Evolutionary conservation across 2,113 vertebrate genomes (phyloP), one percentile per base, ranked within the genome.

Genomic region (Butastur rufipennis): DNA sequence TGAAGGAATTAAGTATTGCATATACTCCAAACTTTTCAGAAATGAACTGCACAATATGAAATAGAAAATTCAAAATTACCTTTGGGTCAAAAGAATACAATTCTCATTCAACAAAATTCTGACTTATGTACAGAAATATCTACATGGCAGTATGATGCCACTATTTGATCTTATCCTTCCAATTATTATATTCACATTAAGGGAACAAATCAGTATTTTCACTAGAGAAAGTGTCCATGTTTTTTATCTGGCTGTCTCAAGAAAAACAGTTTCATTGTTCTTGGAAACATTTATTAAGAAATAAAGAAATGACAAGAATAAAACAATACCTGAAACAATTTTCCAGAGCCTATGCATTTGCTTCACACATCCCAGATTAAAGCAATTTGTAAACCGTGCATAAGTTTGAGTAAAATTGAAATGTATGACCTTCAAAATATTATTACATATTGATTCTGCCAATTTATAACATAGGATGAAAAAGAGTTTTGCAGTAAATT

Each of bases 371-470:
- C 15, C 21, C 27, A 32, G 11, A 84, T 71, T 80, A 92, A 86
- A 87, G 53, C 45, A 48, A 68, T 94, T 82, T 92, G 52, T 88
- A 91, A 70, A n/a, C 31, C 70, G 23, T 61, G 65, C 53, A 27
- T 31, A 74, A 66, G 14, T 65, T 40, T 58, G 56, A 71, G n/a
- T 42, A 27, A 78, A 94, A 94, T 77, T 92, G 61, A 94, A 93
- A 95, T 52, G 40, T 63, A 79, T 79, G 93, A 95, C 86, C 89
- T 95, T 95, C 77, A 70, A 95, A 94, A 86, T 83, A 89, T 74
- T 95, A 78, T 81, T 93, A 79, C 70, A 56, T 95, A 93, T 94
- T 81, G 86, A 86, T 87, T 66, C 93, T 88, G 38, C 45, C 58
- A 71, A 93, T 92, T 94, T 90, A 67, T 71, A 73, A 18, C 81